Conservation (phyloP, 1,140 invertebrate species). For the Eupristina koningsbergeri region DNA sequence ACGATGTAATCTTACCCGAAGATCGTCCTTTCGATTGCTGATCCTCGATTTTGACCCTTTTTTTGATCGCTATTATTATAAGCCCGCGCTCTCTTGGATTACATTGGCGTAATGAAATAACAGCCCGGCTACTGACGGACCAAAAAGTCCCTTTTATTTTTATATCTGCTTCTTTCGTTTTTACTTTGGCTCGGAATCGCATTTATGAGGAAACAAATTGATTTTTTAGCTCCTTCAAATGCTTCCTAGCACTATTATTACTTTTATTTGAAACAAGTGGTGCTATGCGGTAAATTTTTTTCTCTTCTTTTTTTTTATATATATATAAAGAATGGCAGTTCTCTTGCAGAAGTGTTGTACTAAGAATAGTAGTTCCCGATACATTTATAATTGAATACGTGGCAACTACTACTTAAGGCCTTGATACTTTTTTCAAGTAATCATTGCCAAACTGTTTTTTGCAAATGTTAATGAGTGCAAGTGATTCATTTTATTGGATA, state of each 20-base stretch:
- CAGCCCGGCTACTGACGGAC: background rate
- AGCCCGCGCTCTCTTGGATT: constrained; percentile 12
- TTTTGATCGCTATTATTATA: constrained; percentile 37
- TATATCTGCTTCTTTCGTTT: background rate
- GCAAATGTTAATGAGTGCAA: background rate
- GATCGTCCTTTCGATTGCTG: constrained; percentile 33
- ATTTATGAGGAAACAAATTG: background rate
- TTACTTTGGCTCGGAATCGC: background rate
- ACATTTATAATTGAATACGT: background rate
- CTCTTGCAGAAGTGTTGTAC: too few species aligned
- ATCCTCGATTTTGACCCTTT: constrained; percentile 20
- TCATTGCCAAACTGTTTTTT: background rate
- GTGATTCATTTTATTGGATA: background rate
- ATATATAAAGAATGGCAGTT: too few species aligned
- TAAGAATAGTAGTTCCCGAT: too few species aligned
- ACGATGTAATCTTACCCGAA: constrained; percentile 49
- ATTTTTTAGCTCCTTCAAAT: background rate
- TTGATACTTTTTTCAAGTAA: background rate
- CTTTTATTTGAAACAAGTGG: background rate
- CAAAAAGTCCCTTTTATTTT: background rate
- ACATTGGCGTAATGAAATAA: constrained; percentile 28
- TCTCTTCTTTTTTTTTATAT: too few species aligned
- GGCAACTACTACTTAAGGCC: background rate
- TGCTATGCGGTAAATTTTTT: too few species aligned
- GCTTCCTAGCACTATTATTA: background rate